Base-by-base conservation (phyloP, 1,140 invertebrate species). In the Calosoma granatense region DNA sequence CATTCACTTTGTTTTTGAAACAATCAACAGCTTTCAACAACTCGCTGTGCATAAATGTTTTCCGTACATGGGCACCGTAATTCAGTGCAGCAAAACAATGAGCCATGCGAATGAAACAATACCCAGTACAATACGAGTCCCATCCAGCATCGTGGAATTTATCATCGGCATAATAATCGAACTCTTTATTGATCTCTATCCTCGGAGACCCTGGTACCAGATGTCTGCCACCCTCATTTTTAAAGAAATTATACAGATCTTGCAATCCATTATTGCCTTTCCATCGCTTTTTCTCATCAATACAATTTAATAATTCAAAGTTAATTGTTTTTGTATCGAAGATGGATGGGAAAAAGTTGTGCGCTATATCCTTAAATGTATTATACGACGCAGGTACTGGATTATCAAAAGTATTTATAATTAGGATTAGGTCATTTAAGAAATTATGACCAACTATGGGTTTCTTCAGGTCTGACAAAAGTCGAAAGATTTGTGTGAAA, bases 391-490 rank as follows among this genome's bases (percentile, higher is more conserved):
- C 76, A 62, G 88, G 88, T 20, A 90, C 68, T 1, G 80, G 75
- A 47, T 77, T 76, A 61, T 84, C 79, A 69, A 90, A 90, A 62
- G 86, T 84, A 61, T 84, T 80, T 65, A 84, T 80, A 47, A 89
- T 70, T 41, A 89, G 76, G 60, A 90, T 70, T 2, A 86, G 65
- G 71, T 91, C 89, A 55, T 83, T 65, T 30, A 87, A 75, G 26
- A 81, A 65, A 71, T 91, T 92, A 69, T 91, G 88, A 0, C 85
- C 86, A 26, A 90, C 70, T 23, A 92, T 75, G 19, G 86, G 86
- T 74, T 86, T 87, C 59, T 82, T 77, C 14, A 75, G 64, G 1
- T 67, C 63, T 12, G 70, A 66, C 2, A 91, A 64, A 0, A 83
- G 59, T 39, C 80, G 71, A 57, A 88, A 83, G 14, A 91, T 68